Base-by-base conservation (phyloP, 2,888 invertebrate species). In the Maniola hyperantus region DNA sequence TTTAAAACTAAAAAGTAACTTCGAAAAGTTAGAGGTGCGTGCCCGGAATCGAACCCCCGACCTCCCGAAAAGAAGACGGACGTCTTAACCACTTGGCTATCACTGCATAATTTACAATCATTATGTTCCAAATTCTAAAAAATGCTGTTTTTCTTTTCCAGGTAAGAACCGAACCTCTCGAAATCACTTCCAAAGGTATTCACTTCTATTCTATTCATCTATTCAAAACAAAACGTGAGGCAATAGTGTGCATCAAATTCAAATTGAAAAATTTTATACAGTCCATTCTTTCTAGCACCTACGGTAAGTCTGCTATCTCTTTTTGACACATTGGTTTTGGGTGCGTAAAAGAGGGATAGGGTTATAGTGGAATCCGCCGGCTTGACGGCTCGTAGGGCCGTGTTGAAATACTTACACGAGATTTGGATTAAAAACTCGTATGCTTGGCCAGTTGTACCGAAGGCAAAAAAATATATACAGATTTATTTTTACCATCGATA, bases 401-500 rank as follows among this genome's bases (percentile, higher is more conserved):
- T 88, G 90, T 91, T 88, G 87, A 90, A 90, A 90, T 88, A 86
- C 87, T 85, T 87, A 88, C 88, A 86, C 82, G 86, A 81, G 82
- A 82, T 83, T 81, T 85, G 88, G 85, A 89, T 89, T 91, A 71
- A 89, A 85, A 86, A 87, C 83, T 85, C 80, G 85, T 85, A 83
- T 80, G 71, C 68, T 64, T 39, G 81, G 77, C 77, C 77, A 26
- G 76, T 76, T 78, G 85, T 84, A 90, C 76, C 54, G 88, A 77
- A 72, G 76, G 81, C 81, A 83, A 70, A 79, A 72, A 74, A 78
- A 75, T 6, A 39, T 67, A 39, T 60, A 53, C 18, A 63, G 44
- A 55, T 53, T 33, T 18, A 53, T 33, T 5, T 11, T n/a, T 57
- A 36, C 7, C 8, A 36, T 18, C 15, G 18, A 36, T n/a, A n/a